Conservation (phyloP, 2,888 invertebrate species). For the Ryuthela nishihirai region DNA sequence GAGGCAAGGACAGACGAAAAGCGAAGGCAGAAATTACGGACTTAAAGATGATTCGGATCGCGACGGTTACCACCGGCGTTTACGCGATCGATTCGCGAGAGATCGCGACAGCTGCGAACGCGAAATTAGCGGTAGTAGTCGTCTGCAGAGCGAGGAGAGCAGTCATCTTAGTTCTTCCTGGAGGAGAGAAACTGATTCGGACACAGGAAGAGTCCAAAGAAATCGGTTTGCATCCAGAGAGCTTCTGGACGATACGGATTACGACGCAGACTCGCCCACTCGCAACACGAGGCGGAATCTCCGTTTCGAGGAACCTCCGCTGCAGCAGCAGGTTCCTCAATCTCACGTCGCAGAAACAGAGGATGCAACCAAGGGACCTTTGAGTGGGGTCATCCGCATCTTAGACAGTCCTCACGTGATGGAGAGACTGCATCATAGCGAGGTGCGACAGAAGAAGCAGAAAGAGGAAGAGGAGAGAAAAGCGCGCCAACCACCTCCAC, state of each 20-base stretch:
- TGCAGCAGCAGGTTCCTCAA: too few species aligned
- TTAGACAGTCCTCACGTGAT: slow-evolving; percentile 85
- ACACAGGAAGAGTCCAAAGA: slow-evolving; percentile 4
- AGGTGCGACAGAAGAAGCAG: slow-evolving; percentile 64
- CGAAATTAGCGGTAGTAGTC: slow-evolving; percentile 35
- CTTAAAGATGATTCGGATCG: neutral
- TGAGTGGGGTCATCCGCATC: slow-evolving; percentile 82
- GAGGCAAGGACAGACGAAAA: slow-evolving; percentile 17
- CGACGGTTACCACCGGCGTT: too few species aligned
- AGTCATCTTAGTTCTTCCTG: slow-evolving; percentile 20
- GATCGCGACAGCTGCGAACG: slow-evolving; percentile 23
- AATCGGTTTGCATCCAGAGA: slow-evolving; percentile 13
- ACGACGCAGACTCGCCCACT: too few species aligned
- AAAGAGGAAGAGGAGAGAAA: slow-evolving; percentile 43
- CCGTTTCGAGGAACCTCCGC: neutral
- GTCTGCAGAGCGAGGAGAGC: slow-evolving; percentile 44
- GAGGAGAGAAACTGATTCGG: slow-evolving; percentile 22
- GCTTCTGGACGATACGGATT: slow-evolving; percentile 12
- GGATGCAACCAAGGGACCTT: slow-evolving; percentile 56
- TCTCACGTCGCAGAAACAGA: slow-evolving; percentile 28
- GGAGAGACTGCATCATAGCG: slow-evolving; percentile 78
- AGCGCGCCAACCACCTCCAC: slow-evolving; percentile 34
- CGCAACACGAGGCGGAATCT: too few species aligned
- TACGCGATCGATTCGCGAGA: slow-evolving; percentile 12
- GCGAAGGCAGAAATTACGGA: neutral